Conservation (phyloP, 2,113 vertebrate genomes). For the Astur gentilis region DNA sequence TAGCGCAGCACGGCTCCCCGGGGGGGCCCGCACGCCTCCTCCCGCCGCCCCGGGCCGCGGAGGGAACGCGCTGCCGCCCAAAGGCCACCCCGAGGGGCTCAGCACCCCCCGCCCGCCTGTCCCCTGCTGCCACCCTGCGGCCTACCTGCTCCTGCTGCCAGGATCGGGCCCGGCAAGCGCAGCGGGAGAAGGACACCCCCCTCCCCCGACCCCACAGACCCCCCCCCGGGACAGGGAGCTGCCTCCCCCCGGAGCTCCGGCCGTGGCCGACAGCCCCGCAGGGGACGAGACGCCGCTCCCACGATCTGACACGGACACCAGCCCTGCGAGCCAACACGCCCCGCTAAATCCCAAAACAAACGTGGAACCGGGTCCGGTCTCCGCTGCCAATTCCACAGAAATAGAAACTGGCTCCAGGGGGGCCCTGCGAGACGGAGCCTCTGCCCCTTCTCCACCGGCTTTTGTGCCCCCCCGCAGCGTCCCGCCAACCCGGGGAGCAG, state of each 20-base stretch:
- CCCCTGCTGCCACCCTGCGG: neutral
- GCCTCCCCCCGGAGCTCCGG: no score
- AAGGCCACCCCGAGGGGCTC: neutral
- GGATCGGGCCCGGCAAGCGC: neutral
- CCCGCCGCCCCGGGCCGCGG: neutral
- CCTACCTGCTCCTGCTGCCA: neutral
- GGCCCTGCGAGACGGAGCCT: rapidly evolving
- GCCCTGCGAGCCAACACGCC: neutral
- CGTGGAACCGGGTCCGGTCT: neutral
- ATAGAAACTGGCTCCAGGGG: rapidly evolving
- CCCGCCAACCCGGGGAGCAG: no score
- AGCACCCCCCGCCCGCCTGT: neutral
- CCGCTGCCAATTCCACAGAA: neutral
- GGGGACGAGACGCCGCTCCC: neutral
- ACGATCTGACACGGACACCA: rapidly evolving
- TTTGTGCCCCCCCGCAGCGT: rapidly evolving
- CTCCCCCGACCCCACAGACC: neutral
- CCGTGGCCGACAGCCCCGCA: neutral
- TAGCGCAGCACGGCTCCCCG: rapidly evolving
- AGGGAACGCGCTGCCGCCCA: neutral
- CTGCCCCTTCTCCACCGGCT: no score
- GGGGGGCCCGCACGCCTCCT: neutral
- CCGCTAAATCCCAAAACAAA: neutral
- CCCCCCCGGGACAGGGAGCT: neutral
- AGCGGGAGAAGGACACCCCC: neutral